Base-by-base conservation (phyloP, 2,888 invertebrate species). In the Neoascia interrupta region DNA sequence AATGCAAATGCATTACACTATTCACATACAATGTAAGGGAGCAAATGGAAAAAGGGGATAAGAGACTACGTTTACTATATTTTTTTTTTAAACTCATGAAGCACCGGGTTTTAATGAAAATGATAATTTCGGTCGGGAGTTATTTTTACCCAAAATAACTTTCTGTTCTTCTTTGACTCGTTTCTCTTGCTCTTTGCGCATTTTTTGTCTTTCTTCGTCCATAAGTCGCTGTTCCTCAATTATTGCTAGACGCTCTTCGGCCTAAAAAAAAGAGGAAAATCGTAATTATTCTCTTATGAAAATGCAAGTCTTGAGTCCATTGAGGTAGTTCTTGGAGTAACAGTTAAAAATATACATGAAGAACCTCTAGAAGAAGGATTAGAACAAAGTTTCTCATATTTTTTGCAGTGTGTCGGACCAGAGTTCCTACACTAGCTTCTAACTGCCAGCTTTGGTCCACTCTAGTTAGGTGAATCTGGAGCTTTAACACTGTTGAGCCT, bases 221-320 rank as follows among this genome's bases (percentile, higher is more conserved):
- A 98, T 96, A 89, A 95, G 94, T 84, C 98, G 92, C 90, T 98
- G 97, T 88, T 98, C 97, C 90, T 98, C 98, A 81, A 98, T 96
- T 93, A 98, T 96, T 81, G 96, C 96, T 88, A 98, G 92, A 85
- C 97, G 92, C 89, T 98, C 98, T 91, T 98, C 98, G 86, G 97
- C 97, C 98, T 98, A 89, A 85, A 82, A 73, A 49, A 47, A 3
- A 8, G 1, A 4, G 1, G 1, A n/a, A 81, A 15, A 47, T 18
- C n/a, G n/a, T 31, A 31, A 16, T 6, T 6, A 21, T 11, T n/a
- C 36, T 11, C 1, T n/a, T 11, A 41, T 41, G 21, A 31, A 3
- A 13, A 1, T 16, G 3, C n/a, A n/a, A n/a, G n/a, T n/a, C n/a
- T n/a, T n/a, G n/a, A n/a, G n/a, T n/a, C n/a, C n/a, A n/a, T n/a